These are phyloP conservation scores for Eonycteris spelaea DNA, from an alignment of 2,113 vertebrate genomes.

Conservation along the genomic window DNA sequence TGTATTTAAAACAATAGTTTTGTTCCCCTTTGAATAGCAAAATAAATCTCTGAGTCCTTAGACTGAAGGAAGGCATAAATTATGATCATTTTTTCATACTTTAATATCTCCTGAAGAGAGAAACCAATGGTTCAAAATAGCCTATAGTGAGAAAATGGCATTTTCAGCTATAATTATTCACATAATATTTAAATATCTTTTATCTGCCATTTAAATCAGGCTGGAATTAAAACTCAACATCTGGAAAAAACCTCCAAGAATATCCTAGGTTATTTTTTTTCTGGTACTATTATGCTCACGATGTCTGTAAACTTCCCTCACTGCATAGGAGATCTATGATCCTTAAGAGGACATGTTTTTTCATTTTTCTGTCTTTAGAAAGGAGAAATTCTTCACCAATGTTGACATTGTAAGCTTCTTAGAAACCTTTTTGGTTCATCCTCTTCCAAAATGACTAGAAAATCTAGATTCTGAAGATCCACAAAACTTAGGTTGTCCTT, in stretches of 20 bases:
- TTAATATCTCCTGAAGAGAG: neutral
- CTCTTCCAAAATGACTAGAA: neutral
- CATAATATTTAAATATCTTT: conserved; percentile 43
- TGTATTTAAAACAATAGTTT: neutral
- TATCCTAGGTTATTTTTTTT: neutral
- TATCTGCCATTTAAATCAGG: neutral
- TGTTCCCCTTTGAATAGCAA: neutral
- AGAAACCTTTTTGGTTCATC: neutral
- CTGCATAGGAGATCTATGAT: neutral
- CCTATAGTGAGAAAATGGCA: conserved; percentile 3
- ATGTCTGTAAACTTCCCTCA: neutral
- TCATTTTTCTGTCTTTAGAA: conserved; percentile 3
- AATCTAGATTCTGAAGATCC: neutral
- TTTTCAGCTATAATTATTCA: neutral
- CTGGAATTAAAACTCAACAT: conserved; percentile 19
- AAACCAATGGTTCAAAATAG: neutral
- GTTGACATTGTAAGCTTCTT: neutral
- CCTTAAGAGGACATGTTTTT: neutral
- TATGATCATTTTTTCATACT: neutral
- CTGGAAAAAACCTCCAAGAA: conserved; percentile 5
- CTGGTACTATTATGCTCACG: neutral
- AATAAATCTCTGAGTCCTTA: neutral
- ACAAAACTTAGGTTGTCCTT: neutral
- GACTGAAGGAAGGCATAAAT: neutral
- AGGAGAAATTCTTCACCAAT: neutral